phyloP scores from a whole-genome alignment of 2,113 vertebrate species.

The Heterocephalus glaber region DNA sequence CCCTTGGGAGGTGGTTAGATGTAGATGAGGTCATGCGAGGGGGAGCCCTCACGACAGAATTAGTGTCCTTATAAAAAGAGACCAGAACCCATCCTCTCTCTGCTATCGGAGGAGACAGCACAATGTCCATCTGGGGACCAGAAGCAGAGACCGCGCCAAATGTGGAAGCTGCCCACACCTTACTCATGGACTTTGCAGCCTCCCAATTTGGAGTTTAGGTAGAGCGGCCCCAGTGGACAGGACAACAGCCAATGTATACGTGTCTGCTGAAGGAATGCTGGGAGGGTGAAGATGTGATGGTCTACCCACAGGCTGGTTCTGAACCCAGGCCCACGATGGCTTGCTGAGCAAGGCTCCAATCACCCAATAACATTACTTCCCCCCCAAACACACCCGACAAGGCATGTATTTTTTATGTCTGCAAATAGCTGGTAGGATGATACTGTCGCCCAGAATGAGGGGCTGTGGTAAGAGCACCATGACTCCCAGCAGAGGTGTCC shows the following conservation, averaged over 20 bases:
- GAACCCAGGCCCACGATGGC: too few relatives aligned
- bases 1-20: background rate
- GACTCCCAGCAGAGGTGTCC: too few relatives aligned
- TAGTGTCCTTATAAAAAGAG: background rate
- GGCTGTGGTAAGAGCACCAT: background rate
- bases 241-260: accelerated
- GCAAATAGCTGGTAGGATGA: background rate
- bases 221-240: background rate
- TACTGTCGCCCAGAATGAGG: background rate
- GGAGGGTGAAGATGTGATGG: background rate
- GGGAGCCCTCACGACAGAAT: background rate
- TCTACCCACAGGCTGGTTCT: background rate
- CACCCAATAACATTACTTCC: background rate
- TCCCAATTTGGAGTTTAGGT: accelerated
- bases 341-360: background rate
- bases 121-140: background rate
- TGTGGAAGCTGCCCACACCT: accelerated
- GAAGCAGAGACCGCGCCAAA: background rate
- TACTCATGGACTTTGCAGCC: background rate
- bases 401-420: background rate
- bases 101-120: too few relatives aligned
- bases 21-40: background rate
- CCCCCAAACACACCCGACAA: background rate
- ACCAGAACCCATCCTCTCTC: background rate
- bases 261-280: background rate